Percentiles rank a stretch among this genome's conserved stretches.
Evolutionary conservation across 2,888 invertebrate species (phyloP).

Genomic region (Omphaloscelis lunosa): DNA sequence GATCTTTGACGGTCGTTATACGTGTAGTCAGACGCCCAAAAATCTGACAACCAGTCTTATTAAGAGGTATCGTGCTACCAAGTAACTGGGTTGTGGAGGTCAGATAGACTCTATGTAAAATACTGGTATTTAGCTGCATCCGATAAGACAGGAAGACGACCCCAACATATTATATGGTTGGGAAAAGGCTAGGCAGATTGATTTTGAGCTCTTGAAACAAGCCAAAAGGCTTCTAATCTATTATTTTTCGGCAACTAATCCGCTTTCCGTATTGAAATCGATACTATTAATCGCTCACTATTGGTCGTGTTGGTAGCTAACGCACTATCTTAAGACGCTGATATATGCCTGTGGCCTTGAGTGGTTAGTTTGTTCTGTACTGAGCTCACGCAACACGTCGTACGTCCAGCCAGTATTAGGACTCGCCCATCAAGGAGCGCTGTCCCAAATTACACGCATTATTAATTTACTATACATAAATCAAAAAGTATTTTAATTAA

Average conservation of each 20-base stretch:
- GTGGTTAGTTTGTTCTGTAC: too few species aligned
- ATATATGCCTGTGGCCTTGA: too few species aligned
- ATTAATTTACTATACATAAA: too few species aligned
- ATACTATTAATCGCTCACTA: constrained; percentile 3
- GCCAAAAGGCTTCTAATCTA: neutral
- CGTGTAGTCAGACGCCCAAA: neutral
- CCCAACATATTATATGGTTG: neutral
- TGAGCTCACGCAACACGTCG: too few species aligned
- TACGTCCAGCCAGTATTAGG: too few species aligned
- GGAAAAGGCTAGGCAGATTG: neutral
- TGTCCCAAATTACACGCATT: too few species aligned
- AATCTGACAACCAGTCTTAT: neutral
- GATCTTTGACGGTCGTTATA: neutral
- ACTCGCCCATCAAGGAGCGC: too few species aligned
- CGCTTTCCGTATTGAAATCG: neutral
- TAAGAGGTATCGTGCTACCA: neutral
- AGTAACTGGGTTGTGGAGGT: neutral
- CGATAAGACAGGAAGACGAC: neutral
- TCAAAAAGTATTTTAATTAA: too few species aligned
- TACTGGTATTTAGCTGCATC: neutral
- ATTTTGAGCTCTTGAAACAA: neutral
- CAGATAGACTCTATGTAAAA: neutral
- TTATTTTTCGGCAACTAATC: neutral
- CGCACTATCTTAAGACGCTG: too few species aligned
- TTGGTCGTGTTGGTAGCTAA: neutral